Evolutionary conservation across 2,797 vertebrate genomes (phyloP).

Genomic region (Petrocephalus sullivani): DNA sequence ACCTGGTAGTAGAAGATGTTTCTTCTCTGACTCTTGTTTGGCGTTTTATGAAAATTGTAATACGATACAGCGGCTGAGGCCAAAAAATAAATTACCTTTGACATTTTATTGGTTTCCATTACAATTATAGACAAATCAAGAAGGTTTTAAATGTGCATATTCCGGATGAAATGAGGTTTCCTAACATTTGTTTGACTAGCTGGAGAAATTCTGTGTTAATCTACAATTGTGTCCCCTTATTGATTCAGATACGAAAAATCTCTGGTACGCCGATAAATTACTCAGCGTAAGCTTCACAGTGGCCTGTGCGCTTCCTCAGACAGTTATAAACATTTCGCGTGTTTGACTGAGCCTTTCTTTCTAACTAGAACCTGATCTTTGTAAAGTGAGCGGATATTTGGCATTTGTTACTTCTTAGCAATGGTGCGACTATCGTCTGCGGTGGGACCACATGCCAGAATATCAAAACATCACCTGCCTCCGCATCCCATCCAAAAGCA

Average conservation of each 20-base stretch:
- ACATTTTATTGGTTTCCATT: too few relatives aligned
- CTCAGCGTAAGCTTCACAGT: too few relatives aligned
- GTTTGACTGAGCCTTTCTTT: neutral
- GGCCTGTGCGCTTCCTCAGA: neutral
- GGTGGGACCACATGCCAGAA: constrained; percentile 69
- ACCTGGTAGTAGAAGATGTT: neutral
- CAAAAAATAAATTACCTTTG: neutral
- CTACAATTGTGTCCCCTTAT: too few relatives aligned
- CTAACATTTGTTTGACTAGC: neutral
- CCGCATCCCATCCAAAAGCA: constrained; percentile 78
- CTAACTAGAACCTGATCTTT: neutral
- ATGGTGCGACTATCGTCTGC: constrained; percentile 85
- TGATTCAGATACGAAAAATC: too few relatives aligned
- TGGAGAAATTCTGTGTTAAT: too few relatives aligned
- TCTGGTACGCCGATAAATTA: too few relatives aligned
- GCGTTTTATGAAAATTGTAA: neutral
- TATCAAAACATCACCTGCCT: constrained; percentile 73
- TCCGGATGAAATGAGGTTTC: neutral
- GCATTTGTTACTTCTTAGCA: constrained; percentile 54
- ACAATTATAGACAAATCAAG: too few relatives aligned
- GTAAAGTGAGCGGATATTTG: neutral
- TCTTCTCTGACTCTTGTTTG: neutral
- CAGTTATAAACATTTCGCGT: neutral
- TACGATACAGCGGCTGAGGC: neutral
- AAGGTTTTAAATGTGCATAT: too few relatives aligned